Evolutionary conservation across 2,113 vertebrate genomes (phyloP).

Genomic region (Asarcornis scutulata): DNA sequence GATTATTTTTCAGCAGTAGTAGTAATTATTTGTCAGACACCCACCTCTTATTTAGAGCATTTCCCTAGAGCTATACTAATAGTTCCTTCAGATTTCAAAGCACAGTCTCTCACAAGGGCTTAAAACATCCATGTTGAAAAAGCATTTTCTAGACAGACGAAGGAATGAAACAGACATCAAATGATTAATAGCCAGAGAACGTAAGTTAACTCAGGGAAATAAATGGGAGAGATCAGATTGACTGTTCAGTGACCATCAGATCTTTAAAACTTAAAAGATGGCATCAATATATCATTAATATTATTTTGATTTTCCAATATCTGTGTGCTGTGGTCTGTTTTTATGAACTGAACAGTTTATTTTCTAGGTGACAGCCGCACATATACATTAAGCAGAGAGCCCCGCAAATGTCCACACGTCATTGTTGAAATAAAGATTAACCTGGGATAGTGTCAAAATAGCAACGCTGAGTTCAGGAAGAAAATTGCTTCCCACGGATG

Average conservation of each 20-base stretch:
- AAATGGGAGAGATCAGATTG: background rate
- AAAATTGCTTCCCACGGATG: conserved; percentile 49
- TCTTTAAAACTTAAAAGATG: background rate
- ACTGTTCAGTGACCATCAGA: background rate
- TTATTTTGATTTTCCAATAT: background rate
- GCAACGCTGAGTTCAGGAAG: conserved; percentile 21
- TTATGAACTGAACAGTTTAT: background rate
- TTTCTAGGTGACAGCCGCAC: conserved; percentile 48
- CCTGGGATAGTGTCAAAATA: conserved; percentile 55
- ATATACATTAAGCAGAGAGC: conserved; percentile 55
- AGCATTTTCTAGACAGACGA: background rate
- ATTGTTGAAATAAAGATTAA: conserved; percentile 49
- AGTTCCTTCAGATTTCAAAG: background rate
- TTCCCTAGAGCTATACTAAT: background rate
- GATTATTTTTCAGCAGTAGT: background rate
- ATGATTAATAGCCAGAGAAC: background rate
- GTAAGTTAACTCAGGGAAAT: background rate
- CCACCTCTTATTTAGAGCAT: background rate
- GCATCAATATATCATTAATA: background rate
- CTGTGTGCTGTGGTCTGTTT: background rate
- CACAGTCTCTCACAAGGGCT: background rate
- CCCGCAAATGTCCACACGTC: background rate
- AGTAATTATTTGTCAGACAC: background rate
- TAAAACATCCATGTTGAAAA: background rate
- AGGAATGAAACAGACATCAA: background rate